Conservation (phyloP, 2,797 vertebrate species). For the Acanthurus leucopareius region DNA sequence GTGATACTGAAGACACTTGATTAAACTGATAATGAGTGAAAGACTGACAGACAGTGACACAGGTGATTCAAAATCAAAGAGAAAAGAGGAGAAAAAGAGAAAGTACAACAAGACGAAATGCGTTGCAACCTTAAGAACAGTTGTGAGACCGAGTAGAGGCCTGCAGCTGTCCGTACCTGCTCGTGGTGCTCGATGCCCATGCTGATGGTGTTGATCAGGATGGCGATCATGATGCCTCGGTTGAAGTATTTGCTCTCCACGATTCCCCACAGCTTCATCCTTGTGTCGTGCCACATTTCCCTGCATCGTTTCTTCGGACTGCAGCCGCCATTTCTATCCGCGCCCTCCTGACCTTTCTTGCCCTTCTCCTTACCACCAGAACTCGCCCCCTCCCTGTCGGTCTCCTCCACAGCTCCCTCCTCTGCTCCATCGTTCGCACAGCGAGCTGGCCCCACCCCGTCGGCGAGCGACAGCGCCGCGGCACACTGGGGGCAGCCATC, state of each 20-base stretch:
- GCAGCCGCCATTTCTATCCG: slow-evolving; percentile 29
- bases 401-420: slow-evolving; percentile 68
- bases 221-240: slow-evolving; percentile 97
- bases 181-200: slow-evolving; percentile 98
- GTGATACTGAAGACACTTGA: background rate
- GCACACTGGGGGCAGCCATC: slow-evolving; percentile 86
- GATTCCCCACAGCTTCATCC: slow-evolving; percentile 90
- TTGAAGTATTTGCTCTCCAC: slow-evolving; percentile 99
- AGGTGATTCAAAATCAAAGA: background rate
- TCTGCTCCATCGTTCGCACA: slow-evolving; percentile 60
- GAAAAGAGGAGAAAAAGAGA: background rate
- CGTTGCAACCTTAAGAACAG: background rate
- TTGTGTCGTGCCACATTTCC: slow-evolving; percentile 79
- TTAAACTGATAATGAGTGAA: background rate
- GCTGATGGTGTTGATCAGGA: slow-evolving; percentile 97
- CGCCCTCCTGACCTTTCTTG: slow-evolving; percentile 17
- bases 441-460: slow-evolving; percentile 50
- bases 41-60: background rate
- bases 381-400: slow-evolving; percentile 53
- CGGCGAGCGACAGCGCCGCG: slow-evolving; percentile 58
- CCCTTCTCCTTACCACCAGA: slow-evolving; percentile 54
- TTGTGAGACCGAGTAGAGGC: background rate
- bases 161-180: slow-evolving; percentile 84
- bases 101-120: background rate
- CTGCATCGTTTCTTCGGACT: slow-evolving; percentile 60